These are phyloP conservation scores for Steinernema scapterisci DNA, from an alignment of 2,888 invertebrate species.

Conservation along the genomic window DNA sequence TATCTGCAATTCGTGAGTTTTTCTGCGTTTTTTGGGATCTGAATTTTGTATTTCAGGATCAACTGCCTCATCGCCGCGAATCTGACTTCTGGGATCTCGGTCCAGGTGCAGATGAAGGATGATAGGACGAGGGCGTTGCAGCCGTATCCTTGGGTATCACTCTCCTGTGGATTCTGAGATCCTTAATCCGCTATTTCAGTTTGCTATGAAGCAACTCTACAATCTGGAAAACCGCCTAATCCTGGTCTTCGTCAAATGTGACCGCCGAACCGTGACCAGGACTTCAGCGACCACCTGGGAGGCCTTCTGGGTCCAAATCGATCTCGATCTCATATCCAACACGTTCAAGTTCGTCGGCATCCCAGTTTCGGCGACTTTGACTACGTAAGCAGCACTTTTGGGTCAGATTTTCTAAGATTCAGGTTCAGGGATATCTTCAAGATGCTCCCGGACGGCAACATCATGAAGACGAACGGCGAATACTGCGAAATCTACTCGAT, in stretches of 20 bases:
- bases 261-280: neutral
- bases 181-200: neutral
- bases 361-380: neutral
- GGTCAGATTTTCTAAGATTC: neutral
- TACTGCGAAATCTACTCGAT: neutral
- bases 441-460: neutral
- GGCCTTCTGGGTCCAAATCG: neutral
- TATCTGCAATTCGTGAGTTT: slow-evolving; percentile 7
- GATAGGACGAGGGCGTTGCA: neutral
- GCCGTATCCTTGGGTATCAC: neutral
- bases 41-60: neutral
- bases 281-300: neutral
- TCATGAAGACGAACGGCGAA: neutral
- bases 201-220: slow-evolving; percentile 20
- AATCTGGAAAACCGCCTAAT: neutral
- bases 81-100: neutral
- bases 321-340: neutral
- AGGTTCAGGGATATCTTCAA: neutral
- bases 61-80: neutral
- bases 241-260: neutral
- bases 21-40: neutral
- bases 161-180: too few species aligned
- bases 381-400: neutral
- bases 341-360: neutral
- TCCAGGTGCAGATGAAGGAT: neutral